Conservation (phyloP, 2,888 invertebrate species). For the Abscondita cerata region DNA sequence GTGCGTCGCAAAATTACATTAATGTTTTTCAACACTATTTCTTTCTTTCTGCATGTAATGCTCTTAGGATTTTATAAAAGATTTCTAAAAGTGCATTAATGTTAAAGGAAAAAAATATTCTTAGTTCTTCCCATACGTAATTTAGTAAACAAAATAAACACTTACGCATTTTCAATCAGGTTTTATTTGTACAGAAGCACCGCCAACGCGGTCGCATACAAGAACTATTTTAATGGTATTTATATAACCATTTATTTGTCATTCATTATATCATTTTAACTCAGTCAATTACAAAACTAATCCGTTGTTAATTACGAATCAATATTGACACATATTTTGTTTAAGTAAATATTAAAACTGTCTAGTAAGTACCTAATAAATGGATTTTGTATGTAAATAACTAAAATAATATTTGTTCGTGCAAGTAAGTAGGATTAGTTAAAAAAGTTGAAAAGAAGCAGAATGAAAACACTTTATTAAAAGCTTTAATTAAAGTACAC, state of each 20-base stretch:
- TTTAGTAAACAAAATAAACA: too few relatives aligned
- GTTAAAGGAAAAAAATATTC: too few relatives aligned
- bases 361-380: conserved; percentile 10
- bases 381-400: conserved; percentile 17
- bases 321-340: conserved; percentile 26
- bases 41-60: too few relatives aligned
- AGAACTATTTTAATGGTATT: neutral
- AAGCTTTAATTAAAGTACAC: too few relatives aligned
- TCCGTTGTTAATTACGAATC: conserved; percentile 41
- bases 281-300: conserved; percentile 46
- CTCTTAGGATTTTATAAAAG: too few relatives aligned
- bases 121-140: too few relatives aligned
- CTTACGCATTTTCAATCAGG: too few relatives aligned
- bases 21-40: too few relatives aligned
- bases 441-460: neutral
- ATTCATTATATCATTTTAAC: conserved; percentile 42
- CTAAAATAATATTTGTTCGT: conserved; percentile 4
- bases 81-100: too few relatives aligned
- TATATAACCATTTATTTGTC: conserved; percentile 37
- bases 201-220: neutral
- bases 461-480: too few relatives aligned
- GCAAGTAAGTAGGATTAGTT: conserved; percentile 1
- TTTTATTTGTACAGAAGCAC: conserved; percentile 9
- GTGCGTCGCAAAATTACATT: too few relatives aligned
- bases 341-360: conserved; percentile 9